A percentile compares a stretch with the other conserved stretches of the same genome.
phyloP scores from a whole-genome alignment of 2,888 invertebrate genomes.

The Eucera pruinosa region DNA sequence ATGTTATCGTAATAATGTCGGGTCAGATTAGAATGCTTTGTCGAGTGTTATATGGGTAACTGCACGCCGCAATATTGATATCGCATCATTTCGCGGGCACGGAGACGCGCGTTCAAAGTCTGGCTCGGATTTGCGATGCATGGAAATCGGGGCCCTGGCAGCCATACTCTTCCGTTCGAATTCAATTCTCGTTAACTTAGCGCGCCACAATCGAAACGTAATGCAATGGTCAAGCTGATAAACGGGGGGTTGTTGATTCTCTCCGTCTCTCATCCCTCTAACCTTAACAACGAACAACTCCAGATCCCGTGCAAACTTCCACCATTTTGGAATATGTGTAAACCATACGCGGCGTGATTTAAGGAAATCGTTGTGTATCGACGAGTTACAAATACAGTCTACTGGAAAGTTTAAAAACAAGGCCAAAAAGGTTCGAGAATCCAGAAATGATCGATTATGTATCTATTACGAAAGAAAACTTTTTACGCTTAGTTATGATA shows the following conservation, averaged over 20 bases:
- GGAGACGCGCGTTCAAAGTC: constrained; percentile 48
- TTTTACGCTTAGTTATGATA: too few relatives aligned
- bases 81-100: constrained; percentile 51
- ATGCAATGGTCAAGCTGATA: constrained; percentile 37
- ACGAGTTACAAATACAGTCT: too few relatives aligned
- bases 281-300: background rate
- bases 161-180: constrained; percentile 40
- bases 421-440: too few relatives aligned
- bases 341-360: too few relatives aligned
- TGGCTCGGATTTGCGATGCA: constrained; percentile 55
- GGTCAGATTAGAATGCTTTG: constrained; percentile 53
- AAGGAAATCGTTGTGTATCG: too few relatives aligned
- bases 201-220: constrained; percentile 38
- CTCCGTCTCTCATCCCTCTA: background rate
- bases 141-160: constrained; percentile 20
- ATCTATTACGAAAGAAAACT: too few relatives aligned
- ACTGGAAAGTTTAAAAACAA: too few relatives aligned
- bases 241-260: background rate
- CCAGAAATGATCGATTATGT: too few relatives aligned
- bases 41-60: constrained; percentile 41
- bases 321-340: background rate
- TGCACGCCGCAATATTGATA: constrained; percentile 58
- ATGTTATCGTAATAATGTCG: constrained; percentile 58
- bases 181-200: constrained; percentile 62
- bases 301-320: constrained; percentile 9